A percentile compares a stretch with the other conserved stretches of the same genome.
These are phyloP conservation scores for Adela reaumurella DNA, from an alignment of 2,888 invertebrate genomes.

Conservation along the genomic window DNA sequence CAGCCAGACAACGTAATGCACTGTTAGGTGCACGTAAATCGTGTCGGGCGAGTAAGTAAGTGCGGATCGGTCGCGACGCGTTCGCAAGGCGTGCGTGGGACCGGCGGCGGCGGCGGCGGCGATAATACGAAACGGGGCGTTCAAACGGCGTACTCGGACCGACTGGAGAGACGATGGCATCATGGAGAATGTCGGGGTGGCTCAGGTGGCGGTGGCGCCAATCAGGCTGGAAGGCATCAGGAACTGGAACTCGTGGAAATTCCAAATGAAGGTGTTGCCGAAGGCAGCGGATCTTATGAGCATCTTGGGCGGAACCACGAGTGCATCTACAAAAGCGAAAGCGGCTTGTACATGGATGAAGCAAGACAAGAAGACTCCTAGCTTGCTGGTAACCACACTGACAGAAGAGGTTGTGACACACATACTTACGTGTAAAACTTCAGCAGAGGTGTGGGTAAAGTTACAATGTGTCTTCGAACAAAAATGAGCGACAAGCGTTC, in stretches of 20 bases:
- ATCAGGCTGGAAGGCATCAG: neutral
- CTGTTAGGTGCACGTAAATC: too few relatives aligned
- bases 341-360: neutral
- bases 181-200: neutral
- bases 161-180: neutral
- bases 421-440: constrained; percentile 15
- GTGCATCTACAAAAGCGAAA: neutral
- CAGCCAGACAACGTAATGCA: too few relatives aligned
- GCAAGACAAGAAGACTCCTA: constrained; percentile 16
- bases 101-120: too few relatives aligned
- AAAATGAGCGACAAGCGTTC: constrained; percentile 19
- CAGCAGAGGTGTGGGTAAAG: constrained; percentile 20
- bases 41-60: too few relatives aligned
- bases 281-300: neutral
- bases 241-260: neutral
- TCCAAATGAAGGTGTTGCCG: neutral
- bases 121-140: too few relatives aligned
- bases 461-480: constrained; percentile 19
- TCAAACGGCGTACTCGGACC: too few relatives aligned
- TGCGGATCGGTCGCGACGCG: too few relatives aligned
- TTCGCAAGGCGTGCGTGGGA: too few relatives aligned
- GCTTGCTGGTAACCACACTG: constrained; percentile 16
- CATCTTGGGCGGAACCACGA: neutral
- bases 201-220: neutral
- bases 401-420: constrained; percentile 17